Evolutionary conservation across 2,113 vertebrate genomes (phyloP).

Genomic region (Ciconia maguari): DNA sequence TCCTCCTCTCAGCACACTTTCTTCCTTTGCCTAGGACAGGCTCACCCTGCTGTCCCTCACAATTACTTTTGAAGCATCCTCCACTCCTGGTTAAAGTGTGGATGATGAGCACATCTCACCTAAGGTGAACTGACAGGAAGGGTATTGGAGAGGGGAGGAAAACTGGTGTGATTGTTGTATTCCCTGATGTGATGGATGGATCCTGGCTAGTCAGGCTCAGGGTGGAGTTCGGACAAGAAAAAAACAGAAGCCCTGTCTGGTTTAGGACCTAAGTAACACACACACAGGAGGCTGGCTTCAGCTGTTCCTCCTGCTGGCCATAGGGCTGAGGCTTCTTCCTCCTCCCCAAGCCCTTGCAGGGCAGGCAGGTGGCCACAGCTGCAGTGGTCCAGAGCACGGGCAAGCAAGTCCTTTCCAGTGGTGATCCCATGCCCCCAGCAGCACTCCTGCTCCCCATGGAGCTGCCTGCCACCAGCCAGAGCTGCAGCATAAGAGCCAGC

Average conservation of each 20-base stretch:
- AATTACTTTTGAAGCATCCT: background rate
- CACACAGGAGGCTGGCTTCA: background rate
- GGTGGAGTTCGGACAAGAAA: background rate
- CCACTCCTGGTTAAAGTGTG: background rate
- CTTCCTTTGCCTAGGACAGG: background rate
- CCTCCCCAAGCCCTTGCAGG: fast-evolving
- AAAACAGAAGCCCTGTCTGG: background rate
- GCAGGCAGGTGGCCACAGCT: fast-evolving
- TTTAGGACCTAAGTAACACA: background rate
- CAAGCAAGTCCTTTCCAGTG: background rate
- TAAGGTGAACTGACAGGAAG: background rate
- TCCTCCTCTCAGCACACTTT: background rate
- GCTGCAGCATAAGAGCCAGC: background rate
- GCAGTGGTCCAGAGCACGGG: background rate
- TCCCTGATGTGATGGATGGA: background rate
- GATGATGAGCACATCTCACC: background rate
- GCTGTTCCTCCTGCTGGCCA: background rate
- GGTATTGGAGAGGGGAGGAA: background rate
- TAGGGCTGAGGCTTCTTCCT: background rate
- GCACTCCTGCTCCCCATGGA: fast-evolving
- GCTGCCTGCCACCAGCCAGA: background rate
- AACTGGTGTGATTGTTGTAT: fast-evolving
- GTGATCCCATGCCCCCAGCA: background rate
- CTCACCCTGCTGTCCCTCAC: background rate
- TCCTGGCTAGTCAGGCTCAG: fast-evolving